Evolutionary conservation across 2,113 vertebrate genomes (phyloP).

Genomic region (Heptranchias perlo): DNA sequence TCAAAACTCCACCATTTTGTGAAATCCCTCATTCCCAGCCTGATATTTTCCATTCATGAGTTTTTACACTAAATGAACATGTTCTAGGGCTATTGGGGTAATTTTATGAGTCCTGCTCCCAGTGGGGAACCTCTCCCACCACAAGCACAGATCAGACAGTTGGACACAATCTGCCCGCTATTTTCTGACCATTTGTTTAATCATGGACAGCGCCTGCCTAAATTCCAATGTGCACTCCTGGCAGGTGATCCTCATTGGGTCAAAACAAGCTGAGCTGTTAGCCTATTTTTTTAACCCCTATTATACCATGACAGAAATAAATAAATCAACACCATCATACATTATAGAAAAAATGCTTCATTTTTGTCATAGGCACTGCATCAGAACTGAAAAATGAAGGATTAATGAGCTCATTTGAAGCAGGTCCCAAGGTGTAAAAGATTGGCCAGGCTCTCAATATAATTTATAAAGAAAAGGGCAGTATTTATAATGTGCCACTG

Average conservation of each 20-base stretch:
- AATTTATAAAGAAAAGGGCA: background rate
- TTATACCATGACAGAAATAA: background rate
- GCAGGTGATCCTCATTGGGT: background rate
- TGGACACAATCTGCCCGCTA: background rate
- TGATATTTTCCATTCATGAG: background rate
- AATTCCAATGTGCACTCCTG: background rate
- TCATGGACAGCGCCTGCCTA: background rate
- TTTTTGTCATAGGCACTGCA: background rate
- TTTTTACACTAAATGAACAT: background rate
- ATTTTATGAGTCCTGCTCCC: background rate
- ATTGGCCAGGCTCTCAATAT: background rate
- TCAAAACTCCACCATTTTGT: background rate
- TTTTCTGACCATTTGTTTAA: background rate
- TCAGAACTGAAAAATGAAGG: background rate
- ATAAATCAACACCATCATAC: background rate
- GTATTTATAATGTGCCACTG: background rate
- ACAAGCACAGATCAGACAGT: background rate
- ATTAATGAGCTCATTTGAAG: background rate
- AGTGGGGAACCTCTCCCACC: background rate
- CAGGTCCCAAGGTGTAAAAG: background rate
- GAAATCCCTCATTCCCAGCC: background rate
- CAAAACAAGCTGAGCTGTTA: background rate
- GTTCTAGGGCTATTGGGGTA: background rate
- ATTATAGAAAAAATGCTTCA: background rate
- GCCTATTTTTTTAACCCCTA: background rate